Conservation (phyloP, 2,888 invertebrate species). For the Lasioglossum calceatum region DNA sequence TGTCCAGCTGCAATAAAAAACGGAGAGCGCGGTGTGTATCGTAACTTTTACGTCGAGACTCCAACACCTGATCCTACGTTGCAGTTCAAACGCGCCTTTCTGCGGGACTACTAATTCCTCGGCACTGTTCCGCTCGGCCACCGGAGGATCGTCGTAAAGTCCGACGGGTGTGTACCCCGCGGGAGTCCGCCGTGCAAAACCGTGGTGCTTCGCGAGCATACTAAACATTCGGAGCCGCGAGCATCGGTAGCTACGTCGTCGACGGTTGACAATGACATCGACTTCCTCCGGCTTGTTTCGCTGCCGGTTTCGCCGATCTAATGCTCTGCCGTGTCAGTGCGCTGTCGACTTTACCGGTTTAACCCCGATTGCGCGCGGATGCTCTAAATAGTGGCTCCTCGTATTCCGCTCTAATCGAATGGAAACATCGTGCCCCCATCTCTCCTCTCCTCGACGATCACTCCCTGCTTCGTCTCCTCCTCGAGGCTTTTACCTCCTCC, state of each 20-base stretch:
- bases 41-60: background rate
- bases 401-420: conserved; percentile 78
- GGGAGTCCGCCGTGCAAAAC: conserved; percentile 48
- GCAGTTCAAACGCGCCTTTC: background rate
- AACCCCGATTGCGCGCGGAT: conserved; percentile 30
- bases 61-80: background rate
- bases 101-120: background rate
- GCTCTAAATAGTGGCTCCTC: conserved; percentile 62
- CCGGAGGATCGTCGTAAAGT: conserved; percentile 33
- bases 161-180: conserved; percentile 50
- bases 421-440: conserved; percentile 53
- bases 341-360: conserved; percentile 55
- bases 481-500: background rate
- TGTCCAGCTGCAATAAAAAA: background rate
- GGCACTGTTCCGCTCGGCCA: background rate
- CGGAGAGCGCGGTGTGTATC: background rate
- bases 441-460: background rate
- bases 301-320: conserved; percentile 12
- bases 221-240: background rate
- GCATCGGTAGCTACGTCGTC: background rate
- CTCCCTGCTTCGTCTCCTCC: background rate
- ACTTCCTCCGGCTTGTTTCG: conserved; percentile 4
- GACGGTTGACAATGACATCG: conserved; percentile 37
- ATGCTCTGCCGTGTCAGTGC: conserved; percentile 45
- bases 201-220: background rate